Evolutionary conservation across 2,888 invertebrate species (phyloP).

Genomic region (Plebejus anna): DNA sequence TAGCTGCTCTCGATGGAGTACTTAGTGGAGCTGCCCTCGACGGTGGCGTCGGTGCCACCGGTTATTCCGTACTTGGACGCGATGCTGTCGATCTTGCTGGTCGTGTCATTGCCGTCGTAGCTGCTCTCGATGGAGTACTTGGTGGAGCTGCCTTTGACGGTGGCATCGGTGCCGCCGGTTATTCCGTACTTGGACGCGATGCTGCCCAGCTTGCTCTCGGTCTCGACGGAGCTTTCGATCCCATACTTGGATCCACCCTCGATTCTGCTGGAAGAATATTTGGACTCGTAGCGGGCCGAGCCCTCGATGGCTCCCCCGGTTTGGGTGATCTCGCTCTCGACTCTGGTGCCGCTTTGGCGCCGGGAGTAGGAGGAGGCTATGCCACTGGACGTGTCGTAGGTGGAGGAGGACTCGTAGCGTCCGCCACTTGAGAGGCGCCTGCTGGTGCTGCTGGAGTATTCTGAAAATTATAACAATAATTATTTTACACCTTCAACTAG

Average conservation of each 20-base stretch:
- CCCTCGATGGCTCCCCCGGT: conserved; percentile 58
- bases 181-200: conserved; percentile 61
- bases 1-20: conserved; percentile 41
- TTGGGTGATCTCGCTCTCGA: conserved; percentile 57
- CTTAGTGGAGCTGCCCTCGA: conserved; percentile 41
- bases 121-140: conserved; percentile 41
- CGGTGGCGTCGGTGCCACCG: conserved; percentile 44
- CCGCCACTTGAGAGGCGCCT: conserved; percentile 60
- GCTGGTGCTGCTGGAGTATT: conserved; percentile 66
- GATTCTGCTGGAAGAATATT: conserved; percentile 52
- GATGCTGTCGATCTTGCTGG: conserved; percentile 53
- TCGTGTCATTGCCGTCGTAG: conserved; percentile 44
- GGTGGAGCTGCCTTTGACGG: conserved; percentile 40
- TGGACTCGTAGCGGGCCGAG: conserved; percentile 62
- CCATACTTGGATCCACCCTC: conserved; percentile 48
- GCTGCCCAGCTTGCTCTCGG: conserved; percentile 55
- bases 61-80: conserved; percentile 62
- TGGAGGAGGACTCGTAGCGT: conserved; percentile 64
- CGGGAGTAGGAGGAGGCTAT: conserved; percentile 57
- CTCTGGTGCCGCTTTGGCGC: conserved; percentile 63
- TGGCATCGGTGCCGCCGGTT: conserved; percentile 49
- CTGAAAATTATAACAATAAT: conserved; percentile 42
- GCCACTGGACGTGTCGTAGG: conserved; percentile 53
- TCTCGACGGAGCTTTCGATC: conserved; percentile 45
- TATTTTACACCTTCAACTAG: too few species aligned